Percentiles rank a stretch among this genome's conserved stretches.
Conservation (phyloP, 2,797 vertebrate genomes). For the Anolis apletophallus region DNA sequence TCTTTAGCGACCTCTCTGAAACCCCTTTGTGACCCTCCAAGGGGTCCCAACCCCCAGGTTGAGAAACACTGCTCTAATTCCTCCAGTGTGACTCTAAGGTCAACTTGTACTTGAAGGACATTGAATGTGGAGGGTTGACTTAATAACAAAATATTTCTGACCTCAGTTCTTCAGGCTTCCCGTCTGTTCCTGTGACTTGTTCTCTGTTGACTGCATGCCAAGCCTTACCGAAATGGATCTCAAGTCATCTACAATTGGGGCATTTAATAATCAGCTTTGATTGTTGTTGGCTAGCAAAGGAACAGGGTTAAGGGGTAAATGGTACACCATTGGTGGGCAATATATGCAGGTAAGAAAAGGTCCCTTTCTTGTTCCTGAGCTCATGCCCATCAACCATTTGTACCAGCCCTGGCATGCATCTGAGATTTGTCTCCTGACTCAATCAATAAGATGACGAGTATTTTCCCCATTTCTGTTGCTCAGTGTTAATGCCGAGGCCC, state of each 20-base stretch:
- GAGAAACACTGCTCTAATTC: too few species aligned
- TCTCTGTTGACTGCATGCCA: background rate
- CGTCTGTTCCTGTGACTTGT: background rate
- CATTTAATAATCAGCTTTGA: background rate
- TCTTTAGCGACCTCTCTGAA: too few species aligned
- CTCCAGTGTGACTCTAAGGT: too few species aligned
- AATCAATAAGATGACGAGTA: slow-evolving; percentile 59
- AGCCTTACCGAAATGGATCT: background rate
- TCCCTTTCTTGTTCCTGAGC: slow-evolving; percentile 39
- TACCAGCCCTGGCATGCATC: slow-evolving; percentile 41
- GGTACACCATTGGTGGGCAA: slow-evolving; percentile 15
- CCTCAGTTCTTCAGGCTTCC: background rate
- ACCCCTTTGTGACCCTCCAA: too few species aligned
- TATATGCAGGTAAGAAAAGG: slow-evolving; percentile 13
- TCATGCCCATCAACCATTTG: slow-evolving; percentile 17
- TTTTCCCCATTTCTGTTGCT: slow-evolving; percentile 45
- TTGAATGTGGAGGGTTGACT: too few species aligned
- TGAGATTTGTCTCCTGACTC: slow-evolving; percentile 39
- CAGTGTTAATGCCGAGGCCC: slow-evolving; percentile 57
- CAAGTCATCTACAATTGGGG: background rate
- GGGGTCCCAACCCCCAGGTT: too few species aligned
- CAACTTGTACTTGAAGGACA: too few species aligned
- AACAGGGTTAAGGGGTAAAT: background rate
- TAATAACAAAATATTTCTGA: background rate
- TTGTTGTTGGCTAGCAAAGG: slow-evolving; percentile 4